Evolutionary conservation across 2,113 vertebrate species (phyloP).

Genomic region (Parus major): DNA sequence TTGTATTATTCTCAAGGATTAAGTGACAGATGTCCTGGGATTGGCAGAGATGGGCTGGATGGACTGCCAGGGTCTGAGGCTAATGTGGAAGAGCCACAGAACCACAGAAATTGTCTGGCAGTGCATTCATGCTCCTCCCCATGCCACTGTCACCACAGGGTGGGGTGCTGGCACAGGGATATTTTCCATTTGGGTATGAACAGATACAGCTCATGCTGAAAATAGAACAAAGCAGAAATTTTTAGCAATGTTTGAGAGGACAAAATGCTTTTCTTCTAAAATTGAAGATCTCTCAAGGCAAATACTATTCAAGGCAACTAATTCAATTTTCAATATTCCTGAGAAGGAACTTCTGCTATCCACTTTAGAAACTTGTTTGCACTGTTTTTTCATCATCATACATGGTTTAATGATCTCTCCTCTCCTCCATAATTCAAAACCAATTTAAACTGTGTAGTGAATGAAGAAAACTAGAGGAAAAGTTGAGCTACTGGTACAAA

Average conservation of each 20-base stretch:
- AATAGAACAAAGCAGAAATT: background rate
- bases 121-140: fast-evolving
- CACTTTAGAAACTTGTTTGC: background rate
- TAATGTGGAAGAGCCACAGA: background rate
- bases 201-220: background rate
- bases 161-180: background rate
- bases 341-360: background rate
- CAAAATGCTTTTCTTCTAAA: background rate
- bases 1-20: background rate
- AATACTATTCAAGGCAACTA: background rate
- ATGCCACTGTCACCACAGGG: fast-evolving
- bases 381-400: background rate
- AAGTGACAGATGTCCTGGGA: background rate
- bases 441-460: background rate
- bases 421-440: background rate
- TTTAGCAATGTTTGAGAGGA: background rate
- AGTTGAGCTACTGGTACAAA: background rate
- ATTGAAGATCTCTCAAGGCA: background rate
- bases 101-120: fast-evolving
- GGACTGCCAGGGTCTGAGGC: background rate
- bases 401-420: background rate
- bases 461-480: background rate
- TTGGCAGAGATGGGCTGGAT: too few relatives aligned
- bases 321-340: background rate
- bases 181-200: background rate